Conservation (phyloP, 2,797 vertebrate genomes). For the Pangasius djambal region DNA sequence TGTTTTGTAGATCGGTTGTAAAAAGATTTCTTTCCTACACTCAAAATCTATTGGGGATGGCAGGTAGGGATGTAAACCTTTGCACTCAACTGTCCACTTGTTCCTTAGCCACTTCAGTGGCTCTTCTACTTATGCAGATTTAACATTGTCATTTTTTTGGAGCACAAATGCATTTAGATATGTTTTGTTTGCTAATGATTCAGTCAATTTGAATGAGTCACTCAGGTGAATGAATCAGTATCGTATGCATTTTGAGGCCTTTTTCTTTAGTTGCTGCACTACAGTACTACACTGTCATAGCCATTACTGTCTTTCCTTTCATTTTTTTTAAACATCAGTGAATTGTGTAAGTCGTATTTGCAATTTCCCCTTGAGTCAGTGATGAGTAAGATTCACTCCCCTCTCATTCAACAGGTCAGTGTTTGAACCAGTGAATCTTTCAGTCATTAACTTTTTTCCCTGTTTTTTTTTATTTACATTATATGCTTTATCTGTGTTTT, state of each 20-base stretch:
- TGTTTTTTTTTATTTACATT: not conserved
- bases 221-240: not conserved
- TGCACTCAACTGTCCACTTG: not conserved
- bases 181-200: not conserved
- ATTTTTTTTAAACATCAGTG: not conserved
- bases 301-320: not conserved
- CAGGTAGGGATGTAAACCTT: not conserved
- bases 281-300: not conserved
- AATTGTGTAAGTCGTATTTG: not conserved
- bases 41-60: not conserved
- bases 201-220: not conserved
- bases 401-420: not conserved
- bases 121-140: not conserved
- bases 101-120: not conserved
- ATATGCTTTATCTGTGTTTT: not conserved
- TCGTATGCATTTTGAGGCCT: not conserved
- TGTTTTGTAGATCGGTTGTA: not conserved
- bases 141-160: not conserved
- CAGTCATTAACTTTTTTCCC: not conserved
- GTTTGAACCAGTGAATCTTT: slow-evolving; percentile 1
- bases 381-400: not conserved
- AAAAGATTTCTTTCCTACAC: not conserved
- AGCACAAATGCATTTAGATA: not conserved
- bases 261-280: not conserved
- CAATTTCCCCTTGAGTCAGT: not conserved